Evolutionary conservation across 2,797 vertebrate species (phyloP).

Genomic region (Aeoliscus strigatus): DNA sequence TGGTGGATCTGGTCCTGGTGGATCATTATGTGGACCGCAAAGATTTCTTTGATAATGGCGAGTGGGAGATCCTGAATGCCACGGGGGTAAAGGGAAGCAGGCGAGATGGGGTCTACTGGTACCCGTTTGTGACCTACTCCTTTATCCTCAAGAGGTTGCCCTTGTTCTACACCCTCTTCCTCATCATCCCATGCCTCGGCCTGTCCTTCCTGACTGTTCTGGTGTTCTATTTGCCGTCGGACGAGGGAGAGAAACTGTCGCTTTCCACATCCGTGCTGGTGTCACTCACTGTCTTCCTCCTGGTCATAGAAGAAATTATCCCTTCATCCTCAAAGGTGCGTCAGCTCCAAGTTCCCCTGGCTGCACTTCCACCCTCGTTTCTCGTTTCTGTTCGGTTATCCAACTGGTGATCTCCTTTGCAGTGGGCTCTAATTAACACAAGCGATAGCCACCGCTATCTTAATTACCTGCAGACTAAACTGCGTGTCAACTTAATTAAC

Average conservation of each 20-base stretch:
- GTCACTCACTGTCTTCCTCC: slow-evolving; percentile 80
- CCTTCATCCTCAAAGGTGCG: slow-evolving; percentile 81
- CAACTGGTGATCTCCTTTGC: no score
- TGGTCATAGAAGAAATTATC: slow-evolving; percentile 82
- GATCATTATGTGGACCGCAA: slow-evolving; percentile 78
- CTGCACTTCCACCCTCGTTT: no score
- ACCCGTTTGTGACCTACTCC: slow-evolving; percentile 79
- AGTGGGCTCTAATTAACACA: no score
- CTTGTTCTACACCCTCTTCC: slow-evolving; percentile 82
- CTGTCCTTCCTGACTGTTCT: slow-evolving; percentile 79
- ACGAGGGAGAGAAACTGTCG: slow-evolving; percentile 79
- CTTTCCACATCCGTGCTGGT: slow-evolving; percentile 80
- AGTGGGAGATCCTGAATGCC: slow-evolving; percentile 80
- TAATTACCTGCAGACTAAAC: no score
- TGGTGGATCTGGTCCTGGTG: slow-evolving; percentile 76
- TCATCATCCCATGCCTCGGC: slow-evolving; percentile 81
- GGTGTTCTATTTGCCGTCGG: slow-evolving; percentile 80
- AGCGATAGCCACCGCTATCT: no score
- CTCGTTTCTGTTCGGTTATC: no score
- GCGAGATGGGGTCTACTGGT: slow-evolving; percentile 63
- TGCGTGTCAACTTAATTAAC: no score
- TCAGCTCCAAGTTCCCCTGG: no score
- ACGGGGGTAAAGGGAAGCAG: slow-evolving; percentile 74
- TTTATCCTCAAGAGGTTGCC: slow-evolving; percentile 78
- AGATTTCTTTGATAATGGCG: slow-evolving; percentile 81